Percentiles rank a stretch among this genome's conserved stretches.
These are phyloP conservation scores for Agonopterix alstromeriana DNA, from an alignment of 2,888 invertebrate species.

Conservation along the genomic window DNA sequence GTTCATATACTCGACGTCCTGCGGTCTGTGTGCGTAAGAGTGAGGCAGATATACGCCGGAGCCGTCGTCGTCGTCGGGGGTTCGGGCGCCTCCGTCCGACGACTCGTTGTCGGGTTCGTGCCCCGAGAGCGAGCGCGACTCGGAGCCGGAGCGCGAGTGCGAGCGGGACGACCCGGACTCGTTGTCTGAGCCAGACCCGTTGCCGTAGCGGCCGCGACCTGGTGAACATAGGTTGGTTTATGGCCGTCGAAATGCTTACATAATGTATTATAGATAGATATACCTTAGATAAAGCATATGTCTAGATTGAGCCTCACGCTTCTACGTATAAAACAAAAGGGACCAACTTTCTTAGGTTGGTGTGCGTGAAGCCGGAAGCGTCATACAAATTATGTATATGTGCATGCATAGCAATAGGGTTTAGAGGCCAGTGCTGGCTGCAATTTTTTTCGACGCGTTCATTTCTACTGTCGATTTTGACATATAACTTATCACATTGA, in stretches of 20 bases:
- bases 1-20: slow-evolving; percentile 68
- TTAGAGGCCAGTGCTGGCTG: no score
- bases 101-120: slow-evolving; percentile 87
- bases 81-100: slow-evolving; percentile 82
- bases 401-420: no score
- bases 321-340: no score
- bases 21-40: slow-evolving; percentile 66
- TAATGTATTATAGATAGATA: no score
- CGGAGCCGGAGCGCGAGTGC: slow-evolving; percentile 65
- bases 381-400: no score
- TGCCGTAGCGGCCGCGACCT: slow-evolving; percentile 83
- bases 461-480: no score
- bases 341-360: no score
- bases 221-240: slow-evolving; percentile 10
- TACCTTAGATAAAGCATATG: no score
- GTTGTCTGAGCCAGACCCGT: slow-evolving; percentile 66
- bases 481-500: no score
- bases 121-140: slow-evolving; percentile 83
- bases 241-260: neutral
- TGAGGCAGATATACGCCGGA: slow-evolving; percentile 80
- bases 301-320: no score
- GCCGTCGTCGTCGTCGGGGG: slow-evolving; percentile 82
- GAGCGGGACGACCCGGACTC: slow-evolving; percentile 88
- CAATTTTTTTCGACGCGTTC: no score
- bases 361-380: no score